A percentile compares a stretch with the other conserved stretches of the same genome.
phyloP scores from a whole-genome alignment of 2,888 invertebrate species.

The Drosophila multiciliata region DNA sequence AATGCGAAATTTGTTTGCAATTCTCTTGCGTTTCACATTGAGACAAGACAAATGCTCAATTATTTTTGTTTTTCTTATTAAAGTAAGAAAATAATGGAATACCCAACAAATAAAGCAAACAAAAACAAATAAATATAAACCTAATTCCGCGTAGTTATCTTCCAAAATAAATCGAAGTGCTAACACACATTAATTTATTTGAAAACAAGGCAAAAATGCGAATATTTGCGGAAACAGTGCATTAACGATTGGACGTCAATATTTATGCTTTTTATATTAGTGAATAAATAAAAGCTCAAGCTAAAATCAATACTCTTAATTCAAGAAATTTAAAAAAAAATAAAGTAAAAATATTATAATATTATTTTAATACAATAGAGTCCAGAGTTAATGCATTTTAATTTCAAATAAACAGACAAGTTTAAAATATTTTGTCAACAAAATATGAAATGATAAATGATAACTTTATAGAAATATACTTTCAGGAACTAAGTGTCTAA shows the following conservation, averaged over 20 bases:
- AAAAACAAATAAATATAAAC: constrained; percentile 32
- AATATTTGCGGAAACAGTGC: neutral
- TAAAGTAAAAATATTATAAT: neutral
- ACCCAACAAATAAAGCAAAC: constrained; percentile 20
- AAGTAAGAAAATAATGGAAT: constrained; percentile 22
- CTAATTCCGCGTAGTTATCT: constrained; percentile 32
- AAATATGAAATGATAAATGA: no score
- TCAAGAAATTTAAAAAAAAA: neutral
- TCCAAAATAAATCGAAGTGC: constrained; percentile 11
- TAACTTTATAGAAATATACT: neutral
- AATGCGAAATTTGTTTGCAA: constrained; percentile 67
- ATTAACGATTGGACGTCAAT: constrained; percentile 13
- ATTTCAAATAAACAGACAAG: neutral
- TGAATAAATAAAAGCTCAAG: constrained; percentile 2
- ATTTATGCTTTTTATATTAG: constrained; percentile 24
- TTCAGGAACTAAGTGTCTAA: neutral
- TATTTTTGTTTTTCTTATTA: constrained; percentile 39
- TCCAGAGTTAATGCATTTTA: neutral
- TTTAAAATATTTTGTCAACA: neutral
- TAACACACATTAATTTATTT: constrained; percentile 5
- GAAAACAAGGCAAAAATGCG: neutral
- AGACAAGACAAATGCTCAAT: constrained; percentile 49
- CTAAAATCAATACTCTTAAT: neutral
- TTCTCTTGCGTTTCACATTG: constrained; percentile 43
- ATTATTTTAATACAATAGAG: neutral